Evolutionary conservation across 2,113 vertebrate genomes (phyloP), one percentile per base, ranked within the genome.

Genomic region (Syngnathus scovelli): DNA sequence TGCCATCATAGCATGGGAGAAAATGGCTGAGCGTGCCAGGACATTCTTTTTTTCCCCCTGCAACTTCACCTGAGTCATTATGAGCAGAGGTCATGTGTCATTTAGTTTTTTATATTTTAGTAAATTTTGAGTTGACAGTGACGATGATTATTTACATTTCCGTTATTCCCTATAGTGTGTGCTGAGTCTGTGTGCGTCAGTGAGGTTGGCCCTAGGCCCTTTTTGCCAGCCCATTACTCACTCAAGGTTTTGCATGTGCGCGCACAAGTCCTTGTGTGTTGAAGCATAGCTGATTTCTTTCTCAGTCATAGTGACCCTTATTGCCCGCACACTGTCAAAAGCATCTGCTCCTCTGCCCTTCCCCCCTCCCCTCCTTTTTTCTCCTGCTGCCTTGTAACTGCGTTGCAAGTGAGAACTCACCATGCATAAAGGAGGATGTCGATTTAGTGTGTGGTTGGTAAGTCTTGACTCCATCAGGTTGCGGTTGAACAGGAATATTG

Each of bases 191-290:
- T 76, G 69, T 68, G 51, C 68, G 69, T 79, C 52, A 71, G 65
- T 21, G 49, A 76, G 64, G 63, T 62, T 70, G 79, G 76, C 85
- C 79, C 56, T 56, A 33, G 81, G 85, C 79, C 60, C 19, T 21
- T 76, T 71, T 78, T 79, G 81, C 81, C 85, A 88, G 79, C 79
- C 78, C 72, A 85, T 89, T 89, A 84, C 78, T 83, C 76, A 77
- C 78, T 83, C 48, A 66, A 82, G 85, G 81, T 80, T 85, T 72
- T 67, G 71, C 8, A 46, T 52, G 46, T 68, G 41, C 66, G 70
- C 74, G 67, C 38, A 21, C 68, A 55, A 66, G 66, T 1, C 61
- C 1, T 66, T 76, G 77, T 75, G 78, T 79, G 75, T 76, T 85
- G 73, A 67, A 75, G 79, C 75, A 69, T 72, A 70, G 69, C 71